Evolutionary conservation across 2,888 invertebrate species (phyloP).

Genomic region (Crossocerus cetratus): DNA sequence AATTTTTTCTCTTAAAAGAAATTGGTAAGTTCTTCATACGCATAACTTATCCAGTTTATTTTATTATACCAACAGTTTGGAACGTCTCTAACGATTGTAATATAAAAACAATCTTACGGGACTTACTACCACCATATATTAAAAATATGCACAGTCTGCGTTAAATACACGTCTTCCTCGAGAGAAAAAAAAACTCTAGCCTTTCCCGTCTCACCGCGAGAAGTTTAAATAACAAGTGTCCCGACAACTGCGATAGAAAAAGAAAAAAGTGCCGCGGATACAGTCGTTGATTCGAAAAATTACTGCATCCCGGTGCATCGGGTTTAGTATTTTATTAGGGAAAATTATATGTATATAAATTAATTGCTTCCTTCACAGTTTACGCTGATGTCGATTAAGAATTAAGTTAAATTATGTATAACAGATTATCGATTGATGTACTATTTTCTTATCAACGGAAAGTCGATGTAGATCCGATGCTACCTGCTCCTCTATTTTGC

Average conservation of each 20-base stretch:
- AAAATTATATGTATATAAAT: conserved; percentile 50
- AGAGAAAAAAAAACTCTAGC: conserved; percentile 33
- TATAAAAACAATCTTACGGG: conserved; percentile 32
- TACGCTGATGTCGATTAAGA: conserved; percentile 63
- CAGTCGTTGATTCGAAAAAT: conserved; percentile 57
- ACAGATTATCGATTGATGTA: conserved; percentile 63
- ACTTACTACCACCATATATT: conserved; percentile 35
- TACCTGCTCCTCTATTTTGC: conserved; percentile 57
- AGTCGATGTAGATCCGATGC: conserved; percentile 57
- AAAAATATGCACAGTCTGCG: conserved; percentile 35
- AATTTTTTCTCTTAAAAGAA: conserved; percentile 62
- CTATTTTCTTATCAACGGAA: conserved; percentile 46
- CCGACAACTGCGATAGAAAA: conserved; percentile 40
- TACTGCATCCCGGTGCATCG: conserved; percentile 48
- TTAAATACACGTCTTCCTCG: conserved; percentile 26
- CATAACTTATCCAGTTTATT: conserved; percentile 29
- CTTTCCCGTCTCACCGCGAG: conserved; percentile 32
- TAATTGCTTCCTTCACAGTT: conserved; percentile 61
- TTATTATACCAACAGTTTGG: conserved; percentile 35
- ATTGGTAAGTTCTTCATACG: conserved; percentile 30
- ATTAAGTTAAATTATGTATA: conserved; percentile 72
- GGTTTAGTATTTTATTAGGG: conserved; percentile 43
- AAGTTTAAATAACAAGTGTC: conserved; percentile 17
- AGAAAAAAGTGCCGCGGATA: conserved; percentile 46
- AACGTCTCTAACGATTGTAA: conserved; percentile 50